A percentile compares a stretch with the other conserved stretches of the same genome.
Conservation (phyloP, 2,888 invertebrate species). For the Hirudinaria manillensis region DNA sequence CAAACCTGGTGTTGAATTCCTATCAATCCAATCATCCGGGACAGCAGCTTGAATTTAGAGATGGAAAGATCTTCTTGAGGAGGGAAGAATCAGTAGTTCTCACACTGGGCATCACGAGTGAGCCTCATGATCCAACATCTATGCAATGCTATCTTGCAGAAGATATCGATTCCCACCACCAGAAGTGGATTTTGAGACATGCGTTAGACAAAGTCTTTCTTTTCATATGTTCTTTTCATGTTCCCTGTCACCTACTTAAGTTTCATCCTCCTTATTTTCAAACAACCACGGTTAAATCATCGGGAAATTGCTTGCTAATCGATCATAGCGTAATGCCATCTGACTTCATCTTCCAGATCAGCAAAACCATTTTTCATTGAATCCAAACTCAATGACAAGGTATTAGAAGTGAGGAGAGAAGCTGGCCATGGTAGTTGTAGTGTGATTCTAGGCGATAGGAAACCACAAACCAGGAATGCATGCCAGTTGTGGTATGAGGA, state of each 20-base stretch:
- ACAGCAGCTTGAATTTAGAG: neutral
- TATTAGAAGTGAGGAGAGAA: conserved; percentile 17
- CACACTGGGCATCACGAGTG: conserved; percentile 14
- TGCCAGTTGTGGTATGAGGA: conserved; percentile 28
- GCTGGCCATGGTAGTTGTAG: neutral
- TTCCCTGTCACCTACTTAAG: neutral
- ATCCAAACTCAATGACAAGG: conserved; percentile 17
- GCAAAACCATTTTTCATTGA: conserved; percentile 17
- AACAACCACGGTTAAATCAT: neutral
- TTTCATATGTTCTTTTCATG: neutral
- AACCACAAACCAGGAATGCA: conserved; percentile 19
- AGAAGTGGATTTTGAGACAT: conserved; percentile 10
- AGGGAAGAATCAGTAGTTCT: neutral
- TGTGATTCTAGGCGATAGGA: conserved; percentile 20
- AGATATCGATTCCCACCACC: conserved; percentile 25
- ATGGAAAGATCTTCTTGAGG: conserved; percentile 8
- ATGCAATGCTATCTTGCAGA: conserved; percentile 24
- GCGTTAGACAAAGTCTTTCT: neutral
- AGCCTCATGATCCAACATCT: neutral
- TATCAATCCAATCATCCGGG: neutral
- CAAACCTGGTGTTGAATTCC: conserved; percentile 7
- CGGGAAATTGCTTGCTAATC: neutral
- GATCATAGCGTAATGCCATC: neutral
- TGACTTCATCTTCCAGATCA: conserved; percentile 11
- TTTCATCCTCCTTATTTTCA: no score